Evolutionary conservation across 2,888 invertebrate genomes (phyloP).

Genomic region (Pollenia amentaria): DNA sequence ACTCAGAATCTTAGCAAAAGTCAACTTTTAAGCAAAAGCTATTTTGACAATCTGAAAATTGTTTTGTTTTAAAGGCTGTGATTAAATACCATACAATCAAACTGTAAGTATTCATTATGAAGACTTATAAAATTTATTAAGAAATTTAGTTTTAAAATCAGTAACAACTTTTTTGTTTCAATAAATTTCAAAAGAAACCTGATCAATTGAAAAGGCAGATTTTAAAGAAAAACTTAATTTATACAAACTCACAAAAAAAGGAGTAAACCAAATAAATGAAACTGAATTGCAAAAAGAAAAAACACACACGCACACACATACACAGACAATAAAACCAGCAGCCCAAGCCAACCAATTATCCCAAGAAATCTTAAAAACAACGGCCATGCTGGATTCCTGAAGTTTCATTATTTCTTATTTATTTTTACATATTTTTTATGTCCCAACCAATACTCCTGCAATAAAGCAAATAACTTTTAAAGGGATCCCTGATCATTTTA

Average conservation of each 20-base stretch:
- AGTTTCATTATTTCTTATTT: conserved; percentile 67
- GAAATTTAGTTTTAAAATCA: conserved; percentile 63
- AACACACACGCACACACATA: neutral
- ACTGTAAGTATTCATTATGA: conserved; percentile 40
- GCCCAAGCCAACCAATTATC: conserved; percentile 55
- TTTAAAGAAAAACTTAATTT: conserved; percentile 20
- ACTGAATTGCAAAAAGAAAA: conserved; percentile 23
- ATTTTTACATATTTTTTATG: neutral
- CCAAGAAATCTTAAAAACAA: conserved; percentile 72
- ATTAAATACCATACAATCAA: conserved; percentile 12
- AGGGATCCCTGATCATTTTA: conserved; percentile 34
- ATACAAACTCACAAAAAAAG: conserved; percentile 9
- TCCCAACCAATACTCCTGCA: neutral
- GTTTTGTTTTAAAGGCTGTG: conserved; percentile 10
- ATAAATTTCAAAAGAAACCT: conserved; percentile 60
- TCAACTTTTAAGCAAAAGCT: too few relatives aligned
- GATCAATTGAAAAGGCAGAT: conserved; percentile 58
- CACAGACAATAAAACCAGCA: conserved; percentile 13
- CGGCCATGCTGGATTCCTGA: conserved; percentile 83
- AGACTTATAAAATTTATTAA: conserved; percentile 61
- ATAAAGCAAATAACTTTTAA: conserved; percentile 12
- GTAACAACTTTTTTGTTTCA: conserved; percentile 5
- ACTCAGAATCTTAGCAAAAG: too few relatives aligned
- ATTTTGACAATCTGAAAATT: neutral
- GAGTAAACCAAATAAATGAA: neutral